phyloP scores from a whole-genome alignment of 2,888 invertebrate genomes.

The Leucoma salicis region DNA sequence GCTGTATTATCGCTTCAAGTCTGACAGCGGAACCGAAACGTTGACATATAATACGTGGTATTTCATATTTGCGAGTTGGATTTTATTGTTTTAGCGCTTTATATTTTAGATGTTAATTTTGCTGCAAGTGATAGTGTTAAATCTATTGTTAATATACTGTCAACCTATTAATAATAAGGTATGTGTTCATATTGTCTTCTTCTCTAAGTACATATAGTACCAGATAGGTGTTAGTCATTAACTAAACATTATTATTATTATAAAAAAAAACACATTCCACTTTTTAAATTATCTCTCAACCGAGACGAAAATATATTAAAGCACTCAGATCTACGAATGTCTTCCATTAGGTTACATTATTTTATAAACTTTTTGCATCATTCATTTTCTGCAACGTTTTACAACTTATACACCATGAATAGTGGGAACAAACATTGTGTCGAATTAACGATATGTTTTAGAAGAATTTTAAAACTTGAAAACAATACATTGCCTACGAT shows the following conservation, averaged over 20 bases:
- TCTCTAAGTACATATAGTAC: slow-evolving; percentile 33
- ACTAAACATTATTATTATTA: no score
- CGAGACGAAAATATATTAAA: slow-evolving; percentile 28
- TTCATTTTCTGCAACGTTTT: slow-evolving; percentile 29
- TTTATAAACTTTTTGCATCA: slow-evolving; percentile 37
- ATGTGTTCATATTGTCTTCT: slow-evolving; percentile 57
- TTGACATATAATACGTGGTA: slow-evolving; percentile 60
- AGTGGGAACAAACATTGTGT: slow-evolving; percentile 66
- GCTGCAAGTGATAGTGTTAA: slow-evolving; percentile 42
- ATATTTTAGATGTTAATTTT: slow-evolving; percentile 49
- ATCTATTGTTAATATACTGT: slow-evolving; percentile 47
- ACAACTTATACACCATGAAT: slow-evolving; percentile 21
- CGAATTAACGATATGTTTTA: slow-evolving; percentile 69
- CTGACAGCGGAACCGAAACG: slow-evolving; percentile 54
- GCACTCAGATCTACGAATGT: slow-evolving; percentile 60
- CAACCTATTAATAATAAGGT: slow-evolving; percentile 36
- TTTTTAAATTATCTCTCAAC: slow-evolving; percentile 36
- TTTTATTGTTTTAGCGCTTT: slow-evolving; percentile 58
- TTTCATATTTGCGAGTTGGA: slow-evolving; percentile 66
- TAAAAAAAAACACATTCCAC: slow-evolving; percentile 72
- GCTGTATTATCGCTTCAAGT: slow-evolving; percentile 77
- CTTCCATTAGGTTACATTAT: slow-evolving; percentile 76
- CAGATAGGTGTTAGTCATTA: slow-evolving; percentile 24
- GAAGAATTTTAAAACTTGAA: slow-evolving; percentile 48
- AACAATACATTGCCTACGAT: slow-evolving; percentile 38